phyloP scores from a whole-genome alignment of 1,140 invertebrate genomes.

The Trypoxylus dichotomus region DNA sequence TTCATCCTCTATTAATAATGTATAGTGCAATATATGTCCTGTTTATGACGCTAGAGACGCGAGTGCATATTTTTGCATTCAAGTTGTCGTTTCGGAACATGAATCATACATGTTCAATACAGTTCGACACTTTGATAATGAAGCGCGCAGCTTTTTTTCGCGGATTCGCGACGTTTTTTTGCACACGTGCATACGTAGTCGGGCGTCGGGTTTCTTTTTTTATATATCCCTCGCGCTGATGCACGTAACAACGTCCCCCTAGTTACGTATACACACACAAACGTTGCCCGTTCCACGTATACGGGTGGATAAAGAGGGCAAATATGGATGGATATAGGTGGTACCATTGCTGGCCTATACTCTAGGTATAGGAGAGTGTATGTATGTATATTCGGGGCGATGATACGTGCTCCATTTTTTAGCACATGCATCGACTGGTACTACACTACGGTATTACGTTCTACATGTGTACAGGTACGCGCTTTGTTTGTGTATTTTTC shows the following conservation, averaged over 20 bases:
- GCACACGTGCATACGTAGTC: neutral
- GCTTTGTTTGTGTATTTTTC: constrained; percentile 30
- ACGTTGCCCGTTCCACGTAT: too few species aligned
- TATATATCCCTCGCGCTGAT: neutral
- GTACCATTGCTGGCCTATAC: neutral
- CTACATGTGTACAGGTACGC: constrained; percentile 25
- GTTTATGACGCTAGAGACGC: constrained; percentile 48
- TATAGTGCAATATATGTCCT: constrained; percentile 51
- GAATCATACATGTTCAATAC: constrained; percentile 52
- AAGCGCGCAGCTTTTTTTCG: constrained; percentile 45
- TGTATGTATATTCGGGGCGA: too few species aligned
- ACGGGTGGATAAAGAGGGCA: too few species aligned
- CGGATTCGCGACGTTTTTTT: neutral
- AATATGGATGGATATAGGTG: neutral
- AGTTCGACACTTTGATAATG: constrained; percentile 54
- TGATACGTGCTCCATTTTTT: constrained; percentile 29
- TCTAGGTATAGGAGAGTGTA: neutral
- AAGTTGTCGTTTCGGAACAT: constrained; percentile 51
- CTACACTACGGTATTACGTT: constrained; percentile 15
- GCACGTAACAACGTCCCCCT: neutral
- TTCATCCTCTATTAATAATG: constrained; percentile 52
- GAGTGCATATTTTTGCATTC: constrained; percentile 53
- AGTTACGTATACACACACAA: neutral
- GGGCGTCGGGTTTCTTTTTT: neutral
- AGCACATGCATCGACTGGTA: constrained; percentile 1